Base-by-base conservation (phyloP, 2,888 invertebrate genomes). In the Platycnemis pennipes region DNA sequence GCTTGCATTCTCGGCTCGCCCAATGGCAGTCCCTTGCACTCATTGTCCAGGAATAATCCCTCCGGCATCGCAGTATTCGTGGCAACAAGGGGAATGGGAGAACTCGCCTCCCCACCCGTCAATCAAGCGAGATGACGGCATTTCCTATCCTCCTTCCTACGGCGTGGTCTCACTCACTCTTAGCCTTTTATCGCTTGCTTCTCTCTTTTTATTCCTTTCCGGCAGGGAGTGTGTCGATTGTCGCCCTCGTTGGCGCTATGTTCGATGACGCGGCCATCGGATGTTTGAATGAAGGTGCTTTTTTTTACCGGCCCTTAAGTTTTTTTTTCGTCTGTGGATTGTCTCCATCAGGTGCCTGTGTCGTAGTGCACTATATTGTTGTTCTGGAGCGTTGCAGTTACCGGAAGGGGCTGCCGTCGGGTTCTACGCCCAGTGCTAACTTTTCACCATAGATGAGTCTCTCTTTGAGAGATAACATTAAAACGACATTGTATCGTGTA, bases 111-210 rank as follows among this genome's bases (percentile, higher is more conserved):
- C 31, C 11, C 77, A 37, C 77, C 77, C 77, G 77, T 77, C 77
- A 77, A 77, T 77, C 77, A 77, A 77, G 77, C n/a, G 77, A 77
- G 77, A 77, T 77, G 77, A 77, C 77, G 77, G 77, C 37, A n/a
- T 77, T 77, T 77, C 77, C 77, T 69, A 69, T 22, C 8, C 31
- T n/a, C 31, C 69, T 77, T 77, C 37, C 37, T 26, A 63, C 63
- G 19, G n/a, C 63, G 22, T 63, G 5, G 26, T 37, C 77, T 77
- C 37, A 8, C 11, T 77, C 13, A 37, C 37, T 37, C 1, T 77
- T n/a, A 26, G 77, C 37, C 77, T 31, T 77, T 77, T 77, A 77
- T 77, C 77, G 37, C 77, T 37, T 8, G 63, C 63, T 63, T n/a
- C 63, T 77, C 0, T 77, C 13, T 31, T 77, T 77, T 37, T 77